Percentiles rank a stretch among this genome's conserved stretches.
These are phyloP conservation scores for Electrona antarctica DNA, from an alignment of 2,113 vertebrate species.

Conservation along the genomic window DNA sequence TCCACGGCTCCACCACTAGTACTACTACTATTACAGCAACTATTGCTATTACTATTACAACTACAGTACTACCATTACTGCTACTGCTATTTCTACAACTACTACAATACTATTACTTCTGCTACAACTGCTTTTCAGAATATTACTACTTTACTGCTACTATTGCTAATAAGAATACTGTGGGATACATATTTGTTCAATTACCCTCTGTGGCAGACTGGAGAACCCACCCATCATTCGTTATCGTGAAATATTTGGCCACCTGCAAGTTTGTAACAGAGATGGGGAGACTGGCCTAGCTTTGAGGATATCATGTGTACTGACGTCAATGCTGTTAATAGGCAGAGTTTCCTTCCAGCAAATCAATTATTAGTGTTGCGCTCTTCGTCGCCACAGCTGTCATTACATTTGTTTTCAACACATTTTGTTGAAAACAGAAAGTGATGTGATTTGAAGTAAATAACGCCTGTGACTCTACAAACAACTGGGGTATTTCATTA, in stretches of 20 bases:
- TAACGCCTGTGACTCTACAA: slow-evolving; percentile 40
- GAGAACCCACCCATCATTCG: background rate
- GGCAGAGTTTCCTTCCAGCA: slow-evolving; percentile 10
- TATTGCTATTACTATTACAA: too few relatives aligned
- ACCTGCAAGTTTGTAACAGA: slow-evolving; percentile 21
- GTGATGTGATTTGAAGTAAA: slow-evolving; percentile 53
- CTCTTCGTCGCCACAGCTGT: slow-evolving; percentile 44
- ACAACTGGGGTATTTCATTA: slow-evolving; percentile 45
- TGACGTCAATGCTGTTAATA: background rate
- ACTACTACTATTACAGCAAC: too few relatives aligned
- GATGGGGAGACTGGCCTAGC: background rate
- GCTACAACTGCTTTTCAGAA: too few relatives aligned
- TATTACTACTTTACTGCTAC: too few relatives aligned
- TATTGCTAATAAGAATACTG: too few relatives aligned
- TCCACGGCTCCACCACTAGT: too few relatives aligned
- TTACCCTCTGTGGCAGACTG: background rate
- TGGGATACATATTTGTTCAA: too few relatives aligned
- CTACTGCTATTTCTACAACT: too few relatives aligned
- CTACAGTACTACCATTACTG: too few relatives aligned
- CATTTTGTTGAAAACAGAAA: slow-evolving; percentile 43
- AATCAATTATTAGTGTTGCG: slow-evolving; percentile 23
- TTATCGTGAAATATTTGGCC: slow-evolving; percentile 15
- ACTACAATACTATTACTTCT: too few relatives aligned
- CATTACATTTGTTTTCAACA: background rate
- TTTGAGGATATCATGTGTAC: background rate